A percentile compares a stretch with the other conserved stretches of the same genome.
Evolutionary conservation across 2,797 vertebrate species (phyloP).

Genomic region (Hybognathus amarus): DNA sequence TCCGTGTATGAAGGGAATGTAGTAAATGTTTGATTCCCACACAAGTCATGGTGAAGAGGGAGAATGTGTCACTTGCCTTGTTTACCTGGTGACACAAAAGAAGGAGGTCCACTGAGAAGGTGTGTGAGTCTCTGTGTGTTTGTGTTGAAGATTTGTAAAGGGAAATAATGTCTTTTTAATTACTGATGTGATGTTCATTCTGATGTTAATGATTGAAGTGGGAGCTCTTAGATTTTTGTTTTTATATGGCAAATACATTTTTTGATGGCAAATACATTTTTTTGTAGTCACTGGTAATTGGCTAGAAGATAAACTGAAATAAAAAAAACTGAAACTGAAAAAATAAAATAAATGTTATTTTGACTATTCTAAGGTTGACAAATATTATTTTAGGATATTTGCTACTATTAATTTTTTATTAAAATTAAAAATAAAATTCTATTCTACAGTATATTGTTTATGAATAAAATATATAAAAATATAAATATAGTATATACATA

Average conservation of each 20-base stretch:
- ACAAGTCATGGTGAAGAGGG: conserved; percentile 27
- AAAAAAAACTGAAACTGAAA: too few species aligned
- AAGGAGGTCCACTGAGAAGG: conserved; percentile 56
- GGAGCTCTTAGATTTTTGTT: not conserved
- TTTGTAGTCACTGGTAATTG: not conserved
- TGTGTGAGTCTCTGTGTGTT: conserved; percentile 28
- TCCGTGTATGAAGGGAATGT: conserved; percentile 24
- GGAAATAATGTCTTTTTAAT: not conserved
- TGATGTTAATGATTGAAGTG: not conserved
- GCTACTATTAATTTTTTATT: too few species aligned
- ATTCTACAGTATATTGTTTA: too few species aligned
- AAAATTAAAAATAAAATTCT: too few species aligned
- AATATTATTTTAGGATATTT: not conserved
- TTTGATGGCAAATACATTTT: not conserved
- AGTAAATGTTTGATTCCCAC: not conserved
- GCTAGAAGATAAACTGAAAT: not conserved
- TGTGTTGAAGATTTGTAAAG: conserved; percentile 15
- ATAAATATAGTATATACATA: too few species aligned
- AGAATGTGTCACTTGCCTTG: conserved; percentile 69
- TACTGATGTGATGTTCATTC: not conserved
- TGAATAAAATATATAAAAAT: too few species aligned
- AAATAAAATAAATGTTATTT: not conserved
- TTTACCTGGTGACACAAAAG: conserved; percentile 52
- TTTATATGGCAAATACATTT: not conserved
- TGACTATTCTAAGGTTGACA: not conserved